Conservation (phyloP, 2,113 vertebrate genomes). For the Gambusia affinis region DNA sequence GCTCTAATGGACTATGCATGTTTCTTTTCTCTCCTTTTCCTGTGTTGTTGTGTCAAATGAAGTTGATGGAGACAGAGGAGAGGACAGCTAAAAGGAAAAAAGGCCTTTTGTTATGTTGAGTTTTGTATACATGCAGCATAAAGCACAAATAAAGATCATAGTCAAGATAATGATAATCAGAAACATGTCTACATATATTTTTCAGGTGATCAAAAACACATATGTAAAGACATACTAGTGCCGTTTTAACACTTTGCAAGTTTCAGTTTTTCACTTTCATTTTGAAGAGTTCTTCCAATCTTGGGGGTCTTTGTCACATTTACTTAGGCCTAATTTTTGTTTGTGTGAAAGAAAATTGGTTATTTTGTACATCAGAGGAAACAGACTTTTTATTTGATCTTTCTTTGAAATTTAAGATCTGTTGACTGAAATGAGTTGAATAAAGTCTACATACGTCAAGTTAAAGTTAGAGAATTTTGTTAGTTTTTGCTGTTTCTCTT, state of each 20-base stretch:
- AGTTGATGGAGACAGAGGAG: conserved; percentile 14
- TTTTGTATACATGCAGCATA: background rate
- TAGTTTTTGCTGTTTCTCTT: too few species aligned
- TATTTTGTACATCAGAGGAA: background rate
- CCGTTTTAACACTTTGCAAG: background rate
- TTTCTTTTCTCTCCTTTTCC: conserved; percentile 23
- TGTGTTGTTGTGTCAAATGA: conserved; percentile 24
- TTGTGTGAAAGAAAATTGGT: background rate
- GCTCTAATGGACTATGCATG: conserved; percentile 61
- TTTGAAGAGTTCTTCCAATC: background rate
- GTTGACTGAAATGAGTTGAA: background rate
- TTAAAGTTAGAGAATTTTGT: too few species aligned
- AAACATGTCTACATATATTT: background rate
- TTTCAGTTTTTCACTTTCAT: background rate
- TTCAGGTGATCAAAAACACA: too few species aligned
- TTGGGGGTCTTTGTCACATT: background rate
- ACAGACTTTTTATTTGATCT: background rate
- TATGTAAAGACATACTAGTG: too few species aligned
- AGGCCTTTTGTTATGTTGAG: background rate
- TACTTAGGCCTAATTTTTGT: background rate
- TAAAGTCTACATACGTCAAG: background rate
- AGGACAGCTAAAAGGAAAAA: background rate
- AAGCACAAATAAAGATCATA: background rate
- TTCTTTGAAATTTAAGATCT: background rate
- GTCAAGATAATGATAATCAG: background rate